phyloP scores from a whole-genome alignment of 2,113 vertebrate genomes.

The Bubo blakistoni region DNA sequence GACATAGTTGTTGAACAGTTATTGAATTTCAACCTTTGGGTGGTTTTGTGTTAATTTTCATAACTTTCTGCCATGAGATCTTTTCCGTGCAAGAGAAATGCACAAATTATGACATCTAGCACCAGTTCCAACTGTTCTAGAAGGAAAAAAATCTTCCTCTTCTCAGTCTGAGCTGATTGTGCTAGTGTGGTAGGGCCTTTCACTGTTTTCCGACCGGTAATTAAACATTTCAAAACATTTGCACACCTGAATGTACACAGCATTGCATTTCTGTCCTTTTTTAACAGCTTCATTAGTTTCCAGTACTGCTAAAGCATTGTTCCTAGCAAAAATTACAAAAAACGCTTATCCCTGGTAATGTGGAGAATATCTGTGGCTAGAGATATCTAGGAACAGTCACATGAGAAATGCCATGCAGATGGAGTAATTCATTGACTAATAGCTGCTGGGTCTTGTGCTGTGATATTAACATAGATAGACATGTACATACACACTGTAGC shows the following conservation, averaged over 20 bases:
- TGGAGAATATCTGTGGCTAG: neutral
- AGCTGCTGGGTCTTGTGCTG: neutral
- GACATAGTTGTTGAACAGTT: neutral
- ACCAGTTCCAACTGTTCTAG: neutral
- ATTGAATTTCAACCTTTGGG: neutral
- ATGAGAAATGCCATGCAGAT: neutral
- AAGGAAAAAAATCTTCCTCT: neutral
- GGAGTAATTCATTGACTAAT: neutral
- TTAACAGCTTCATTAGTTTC: neutral
- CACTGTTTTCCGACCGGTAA: neutral
- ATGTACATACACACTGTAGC: neutral
- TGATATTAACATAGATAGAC: neutral
- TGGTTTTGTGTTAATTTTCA: neutral
- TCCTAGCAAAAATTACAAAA: neutral
- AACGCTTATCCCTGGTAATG: neutral
- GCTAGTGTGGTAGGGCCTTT: neutral
- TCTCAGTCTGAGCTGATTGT: neutral
- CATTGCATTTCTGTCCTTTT: neutral
- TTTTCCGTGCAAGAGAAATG: neutral
- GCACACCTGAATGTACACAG: neutral
- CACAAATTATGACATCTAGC: neutral
- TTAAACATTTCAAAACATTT: neutral
- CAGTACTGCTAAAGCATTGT: neutral
- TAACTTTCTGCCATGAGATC: accelerated
- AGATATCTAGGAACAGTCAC: neutral